These are phyloP conservation scores for Torymus auratus DNA, from an alignment of 2,888 invertebrate genomes.

Conservation along the genomic window DNA sequence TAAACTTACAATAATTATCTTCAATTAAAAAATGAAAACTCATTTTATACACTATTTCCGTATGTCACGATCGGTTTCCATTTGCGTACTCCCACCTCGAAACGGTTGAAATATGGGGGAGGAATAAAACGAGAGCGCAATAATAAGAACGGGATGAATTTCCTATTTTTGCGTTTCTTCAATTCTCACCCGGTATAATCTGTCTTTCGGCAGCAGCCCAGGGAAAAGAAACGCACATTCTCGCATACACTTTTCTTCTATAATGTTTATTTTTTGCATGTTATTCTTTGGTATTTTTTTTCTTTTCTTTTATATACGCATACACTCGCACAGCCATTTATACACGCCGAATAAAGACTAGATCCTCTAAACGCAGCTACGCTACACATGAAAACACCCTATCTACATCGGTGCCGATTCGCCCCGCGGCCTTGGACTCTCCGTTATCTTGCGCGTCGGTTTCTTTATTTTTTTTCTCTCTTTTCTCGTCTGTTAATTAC, in stretches of 20 bases:
- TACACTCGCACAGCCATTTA: conserved; percentile 63
- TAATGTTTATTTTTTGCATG: conserved; percentile 31
- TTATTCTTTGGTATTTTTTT: conserved; percentile 36
- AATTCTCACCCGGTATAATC: not conserved
- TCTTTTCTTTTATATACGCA: conserved; percentile 39
- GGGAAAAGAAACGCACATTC: not conserved
- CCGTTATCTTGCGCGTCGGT: not conserved
- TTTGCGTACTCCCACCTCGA: not conserved
- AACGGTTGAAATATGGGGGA: not conserved
- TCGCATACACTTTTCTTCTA: not conserved
- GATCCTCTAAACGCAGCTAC: conserved; percentile 73
- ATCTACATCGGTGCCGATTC: conserved; percentile 72
- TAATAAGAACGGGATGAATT: conserved; percentile 34
- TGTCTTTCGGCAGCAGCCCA: not conserved
- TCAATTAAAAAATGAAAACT: conserved; percentile 47
- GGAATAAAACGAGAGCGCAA: conserved; percentile 8
- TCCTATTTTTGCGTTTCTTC: conserved; percentile 3
- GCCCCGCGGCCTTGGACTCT: conserved; percentile 56
- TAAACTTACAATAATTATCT: conserved; percentile 51
- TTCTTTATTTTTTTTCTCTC: not conserved
- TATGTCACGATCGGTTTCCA: not conserved
- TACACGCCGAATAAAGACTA: conserved; percentile 70
- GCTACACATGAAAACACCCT: conserved; percentile 76
- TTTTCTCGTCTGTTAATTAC: not conserved
- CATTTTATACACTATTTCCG: conserved; percentile 31